phyloP scores from a whole-genome alignment of 2,113 vertebrate species.

The Aphelocoma coerulescens region DNA sequence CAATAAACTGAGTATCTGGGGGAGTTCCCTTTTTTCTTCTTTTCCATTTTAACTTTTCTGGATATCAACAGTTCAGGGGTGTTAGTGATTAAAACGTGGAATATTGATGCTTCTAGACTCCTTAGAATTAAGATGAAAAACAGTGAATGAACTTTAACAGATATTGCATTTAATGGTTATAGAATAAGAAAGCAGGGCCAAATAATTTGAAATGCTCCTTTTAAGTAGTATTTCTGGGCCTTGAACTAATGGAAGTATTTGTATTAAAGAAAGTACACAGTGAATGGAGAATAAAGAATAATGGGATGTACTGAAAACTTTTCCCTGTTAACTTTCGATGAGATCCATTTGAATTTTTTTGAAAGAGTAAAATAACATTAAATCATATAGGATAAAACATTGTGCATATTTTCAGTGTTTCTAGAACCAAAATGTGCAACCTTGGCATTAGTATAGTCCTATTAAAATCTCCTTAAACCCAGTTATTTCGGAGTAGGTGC shows the following conservation, averaged over 20 bases:
- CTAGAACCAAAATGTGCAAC: background rate
- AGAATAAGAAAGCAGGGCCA: background rate
- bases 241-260: background rate
- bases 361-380: background rate
- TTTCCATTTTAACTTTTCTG: background rate
- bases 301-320: background rate
- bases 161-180: background rate
- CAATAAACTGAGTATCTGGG: background rate
- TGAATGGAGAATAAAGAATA: background rate
- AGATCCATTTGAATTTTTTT: background rate
- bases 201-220: background rate
- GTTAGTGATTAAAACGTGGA: background rate
- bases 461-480: background rate
- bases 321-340: background rate
- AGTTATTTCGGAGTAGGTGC: background rate
- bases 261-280: background rate
- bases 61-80: background rate
- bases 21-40: background rate
- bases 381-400: background rate
- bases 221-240: background rate
- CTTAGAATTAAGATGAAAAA: background rate
- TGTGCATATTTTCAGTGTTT: background rate
- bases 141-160: background rate
- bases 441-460: background rate
- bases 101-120: background rate